These are phyloP conservation scores for Coptodon bakossiorum DNA, from an alignment of 2,113 vertebrate genomes.

Conservation along the genomic window DNA sequence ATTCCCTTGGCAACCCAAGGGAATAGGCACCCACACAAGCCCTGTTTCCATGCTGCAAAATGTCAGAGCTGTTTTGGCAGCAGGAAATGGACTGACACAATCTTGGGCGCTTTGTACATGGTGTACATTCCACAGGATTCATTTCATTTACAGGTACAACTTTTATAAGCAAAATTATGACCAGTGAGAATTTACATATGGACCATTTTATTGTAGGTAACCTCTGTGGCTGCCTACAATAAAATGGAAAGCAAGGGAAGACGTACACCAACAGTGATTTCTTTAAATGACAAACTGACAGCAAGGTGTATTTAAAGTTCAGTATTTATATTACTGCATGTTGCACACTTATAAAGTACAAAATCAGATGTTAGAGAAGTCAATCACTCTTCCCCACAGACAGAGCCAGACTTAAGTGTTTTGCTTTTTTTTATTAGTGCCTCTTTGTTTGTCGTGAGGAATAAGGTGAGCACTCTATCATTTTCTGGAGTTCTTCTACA, in stretches of 20 bases:
- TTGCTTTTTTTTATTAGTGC: not conserved
- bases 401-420: not conserved
- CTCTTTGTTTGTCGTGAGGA: not conserved
- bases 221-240: not conserved
- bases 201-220: not conserved
- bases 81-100: not conserved
- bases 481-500: conserved; percentile 8
- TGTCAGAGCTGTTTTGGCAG: not conserved
- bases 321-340: not conserved
- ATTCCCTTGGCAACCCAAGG: not conserved
- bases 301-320: not conserved
- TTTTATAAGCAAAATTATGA: not conserved
- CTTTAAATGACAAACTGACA: not conserved
- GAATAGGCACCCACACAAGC: not conserved
- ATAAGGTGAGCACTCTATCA: conserved; percentile 30
- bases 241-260: not conserved
- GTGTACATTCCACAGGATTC: not conserved
- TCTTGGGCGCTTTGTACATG: not conserved
- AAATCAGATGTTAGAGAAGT: not conserved
- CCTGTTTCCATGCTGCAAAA: not conserved
- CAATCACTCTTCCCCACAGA: not conserved
- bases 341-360: not conserved
- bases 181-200: not conserved
- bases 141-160: not conserved
- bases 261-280: not conserved